phyloP scores from a whole-genome alignment of 2,797 vertebrate species.

The Micromesistius poutassou region DNA sequence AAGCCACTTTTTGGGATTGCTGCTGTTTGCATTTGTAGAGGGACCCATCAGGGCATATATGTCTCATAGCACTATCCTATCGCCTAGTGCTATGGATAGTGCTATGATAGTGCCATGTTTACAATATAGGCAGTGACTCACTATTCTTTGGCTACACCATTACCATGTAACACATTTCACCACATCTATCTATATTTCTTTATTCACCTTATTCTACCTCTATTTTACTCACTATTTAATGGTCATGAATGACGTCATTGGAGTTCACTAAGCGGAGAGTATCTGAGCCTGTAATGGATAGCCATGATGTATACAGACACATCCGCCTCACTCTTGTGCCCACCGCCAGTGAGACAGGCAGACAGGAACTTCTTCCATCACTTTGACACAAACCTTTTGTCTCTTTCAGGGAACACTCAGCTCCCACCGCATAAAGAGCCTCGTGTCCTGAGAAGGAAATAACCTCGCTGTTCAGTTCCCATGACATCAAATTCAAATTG shows the following conservation, averaged over 20 bases:
- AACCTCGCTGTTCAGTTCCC: not conserved
- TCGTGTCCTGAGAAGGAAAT: not conserved
- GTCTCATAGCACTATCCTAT: too few relatives aligned
- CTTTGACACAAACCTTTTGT: constrained; percentile 67
- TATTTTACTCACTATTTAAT: constrained; percentile 18
- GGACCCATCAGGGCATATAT: constrained; percentile 48
- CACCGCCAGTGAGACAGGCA: constrained; percentile 68
- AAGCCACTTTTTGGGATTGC: constrained; percentile 22
- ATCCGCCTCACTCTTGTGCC: constrained; percentile 68
- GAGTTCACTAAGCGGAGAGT: constrained; percentile 59
- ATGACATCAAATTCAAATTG: not conserved
- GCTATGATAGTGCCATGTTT: constrained; percentile 48
- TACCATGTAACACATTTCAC: constrained; percentile 20
- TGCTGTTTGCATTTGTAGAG: constrained; percentile 44
- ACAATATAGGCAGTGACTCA: constrained; percentile 46
- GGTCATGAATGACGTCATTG: constrained; percentile 47
- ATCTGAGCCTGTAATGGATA: constrained; percentile 78
- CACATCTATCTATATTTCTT: constrained; percentile 47
- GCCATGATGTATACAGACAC: constrained; percentile 48
- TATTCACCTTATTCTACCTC: constrained; percentile 27
- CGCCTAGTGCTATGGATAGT: constrained; percentile 37
- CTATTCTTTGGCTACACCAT: constrained; percentile 43
- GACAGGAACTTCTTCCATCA: constrained; percentile 76
- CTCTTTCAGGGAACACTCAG: constrained; percentile 18
- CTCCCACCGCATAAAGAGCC: not conserved